A percentile compares a stretch with the other conserved stretches of the same genome.
Conservation (phyloP, 2,113 vertebrate species). For the Centrocercus urophasianus region DNA sequence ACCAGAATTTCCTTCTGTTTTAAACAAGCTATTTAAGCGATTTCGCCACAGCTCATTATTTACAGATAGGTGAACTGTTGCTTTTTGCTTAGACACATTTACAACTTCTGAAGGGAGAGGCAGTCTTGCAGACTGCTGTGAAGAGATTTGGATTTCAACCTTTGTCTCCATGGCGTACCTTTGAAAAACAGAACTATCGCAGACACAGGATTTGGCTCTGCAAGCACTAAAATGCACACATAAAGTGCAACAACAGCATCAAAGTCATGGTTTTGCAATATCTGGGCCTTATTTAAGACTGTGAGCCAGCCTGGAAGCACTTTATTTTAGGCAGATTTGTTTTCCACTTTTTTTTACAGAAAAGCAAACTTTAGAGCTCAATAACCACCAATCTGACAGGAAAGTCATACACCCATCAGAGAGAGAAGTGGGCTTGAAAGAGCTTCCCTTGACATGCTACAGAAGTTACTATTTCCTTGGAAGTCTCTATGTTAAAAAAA, state of each 20-base stretch:
- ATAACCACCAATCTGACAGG: background rate
- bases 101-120: conserved; percentile 9
- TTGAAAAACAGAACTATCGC: conserved; percentile 29
- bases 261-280: background rate
- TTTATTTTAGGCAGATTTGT: conserved; percentile 1
- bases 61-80: background rate
- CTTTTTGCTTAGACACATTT: conserved; percentile 43
- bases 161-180: conserved; percentile 38
- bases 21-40: conserved; percentile 3
- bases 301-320: background rate
- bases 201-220: background rate
- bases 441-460: background rate
- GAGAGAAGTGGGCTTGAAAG: background rate
- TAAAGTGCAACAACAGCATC: background rate
- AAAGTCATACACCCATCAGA: background rate
- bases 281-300: background rate
- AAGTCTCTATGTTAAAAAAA: background rate
- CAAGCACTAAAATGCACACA: background rate
- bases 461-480: background rate
- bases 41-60: conserved; percentile 15
- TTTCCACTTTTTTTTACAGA: background rate
- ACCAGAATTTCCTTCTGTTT: background rate
- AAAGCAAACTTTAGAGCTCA: background rate
- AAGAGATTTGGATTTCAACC: conserved; percentile 52
- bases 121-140: conserved; percentile 45